A percentile compares a stretch with the other conserved stretches of the same genome.
Conservation (phyloP, 2,797 vertebrate species). For the Chloroceryle inda region DNA sequence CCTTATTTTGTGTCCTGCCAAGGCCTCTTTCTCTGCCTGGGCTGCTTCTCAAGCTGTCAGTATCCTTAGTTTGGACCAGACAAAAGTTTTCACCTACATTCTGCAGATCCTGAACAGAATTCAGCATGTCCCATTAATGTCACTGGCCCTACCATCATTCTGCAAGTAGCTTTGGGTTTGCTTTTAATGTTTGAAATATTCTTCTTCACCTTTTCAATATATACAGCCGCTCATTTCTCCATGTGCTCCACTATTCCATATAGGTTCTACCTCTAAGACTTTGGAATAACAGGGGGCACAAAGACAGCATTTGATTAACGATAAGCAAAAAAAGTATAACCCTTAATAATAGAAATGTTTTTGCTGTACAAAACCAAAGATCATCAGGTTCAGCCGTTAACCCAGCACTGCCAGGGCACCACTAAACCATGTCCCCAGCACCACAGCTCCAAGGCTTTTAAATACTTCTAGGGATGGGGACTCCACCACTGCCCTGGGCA, state of each 20-base stretch:
- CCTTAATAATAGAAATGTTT: background rate
- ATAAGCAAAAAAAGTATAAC: background rate
- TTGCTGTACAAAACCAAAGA: background rate
- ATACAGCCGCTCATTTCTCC: background rate
- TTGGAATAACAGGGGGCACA: background rate
- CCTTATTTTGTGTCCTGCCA: background rate
- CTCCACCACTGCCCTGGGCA: background rate
- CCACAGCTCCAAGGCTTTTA: background rate
- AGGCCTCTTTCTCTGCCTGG: background rate
- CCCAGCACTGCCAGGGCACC: background rate
- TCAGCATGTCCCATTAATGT: background rate
- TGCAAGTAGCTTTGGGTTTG: background rate
- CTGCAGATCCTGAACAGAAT: background rate
- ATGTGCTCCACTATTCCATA: background rate
- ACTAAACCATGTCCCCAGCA: background rate
- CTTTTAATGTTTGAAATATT: background rate
- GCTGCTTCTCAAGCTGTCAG: background rate
- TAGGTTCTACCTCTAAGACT: background rate
- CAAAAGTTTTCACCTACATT: background rate
- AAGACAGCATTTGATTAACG: background rate
- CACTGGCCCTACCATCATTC: background rate
- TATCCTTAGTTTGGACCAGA: background rate
- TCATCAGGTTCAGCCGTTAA: background rate
- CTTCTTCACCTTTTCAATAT: background rate
- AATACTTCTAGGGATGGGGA: background rate